These are phyloP conservation scores for Peromyscus eremicus DNA, from an alignment of 2,797 vertebrate species.

Conservation along the genomic window DNA sequence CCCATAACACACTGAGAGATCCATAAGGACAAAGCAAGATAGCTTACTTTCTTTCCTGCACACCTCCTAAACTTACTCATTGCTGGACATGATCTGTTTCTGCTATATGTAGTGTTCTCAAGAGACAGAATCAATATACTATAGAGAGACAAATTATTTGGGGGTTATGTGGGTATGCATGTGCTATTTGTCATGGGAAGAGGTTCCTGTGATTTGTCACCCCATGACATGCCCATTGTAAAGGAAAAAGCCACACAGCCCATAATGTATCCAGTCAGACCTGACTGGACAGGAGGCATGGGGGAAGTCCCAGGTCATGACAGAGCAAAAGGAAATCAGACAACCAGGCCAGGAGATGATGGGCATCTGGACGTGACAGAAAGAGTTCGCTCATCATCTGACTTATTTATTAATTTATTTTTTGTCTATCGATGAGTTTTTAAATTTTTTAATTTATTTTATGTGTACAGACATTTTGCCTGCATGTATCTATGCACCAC, in stretches of 20 bases:
- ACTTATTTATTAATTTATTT: background rate
- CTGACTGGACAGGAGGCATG: background rate
- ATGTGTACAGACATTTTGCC: background rate
- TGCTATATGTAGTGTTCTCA: background rate
- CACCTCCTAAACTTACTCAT: background rate
- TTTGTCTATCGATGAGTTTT: background rate
- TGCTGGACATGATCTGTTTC: background rate
- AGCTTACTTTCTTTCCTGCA: background rate
- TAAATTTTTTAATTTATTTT: background rate
- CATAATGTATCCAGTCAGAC: background rate
- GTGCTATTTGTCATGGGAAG: background rate
- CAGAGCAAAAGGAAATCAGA: background rate
- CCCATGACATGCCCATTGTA: background rate
- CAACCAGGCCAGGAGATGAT: background rate
- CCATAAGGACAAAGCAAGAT: background rate
- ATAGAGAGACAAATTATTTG: background rate
- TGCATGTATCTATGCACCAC: background rate
- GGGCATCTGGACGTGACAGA: background rate
- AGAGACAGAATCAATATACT: background rate
- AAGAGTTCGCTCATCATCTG: background rate
- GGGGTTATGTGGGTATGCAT: background rate
- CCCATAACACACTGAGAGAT: background rate
- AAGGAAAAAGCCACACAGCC: background rate
- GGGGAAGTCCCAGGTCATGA: background rate
- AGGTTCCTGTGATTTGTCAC: background rate